Base-by-base conservation (phyloP, 2,888 invertebrate genomes). In the Acrocera orbiculus region DNA sequence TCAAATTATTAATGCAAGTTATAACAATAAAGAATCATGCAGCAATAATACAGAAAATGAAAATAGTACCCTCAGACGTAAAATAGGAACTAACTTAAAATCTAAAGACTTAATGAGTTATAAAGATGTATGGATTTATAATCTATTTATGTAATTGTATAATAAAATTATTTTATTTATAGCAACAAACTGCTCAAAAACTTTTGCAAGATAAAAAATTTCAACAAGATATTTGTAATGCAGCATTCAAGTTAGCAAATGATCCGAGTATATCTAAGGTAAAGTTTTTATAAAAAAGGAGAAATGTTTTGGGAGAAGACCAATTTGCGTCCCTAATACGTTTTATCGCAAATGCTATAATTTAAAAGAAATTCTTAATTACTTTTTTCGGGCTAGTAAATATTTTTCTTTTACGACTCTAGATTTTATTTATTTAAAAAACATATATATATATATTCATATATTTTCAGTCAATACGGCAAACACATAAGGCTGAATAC, bases 1-100 rank as follows among this genome's bases (percentile, higher is more conserved):
- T 1, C 50, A 55, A 38, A 52, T 59, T 9, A 42, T 58, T n/a
- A 53, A 53, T 38, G 56, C 56, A 14, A 56, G 50, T 32, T 51
- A 50, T 40, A 56, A 58, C 10, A 30, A 23, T 27, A 16, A 13
- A 16, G 32, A 23, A n/a, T 14, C 4, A 2, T 20, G 15, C 19
- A 25, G 16, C 20, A 35, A 26, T 16, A 16, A 25, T 5, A 6
- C 11, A n/a, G 24, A 28, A 11, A 10, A 3, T 7, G 25, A 17
- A 19, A 24, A 22, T 5, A 20, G n/a, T 13, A 27, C 30, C 30
- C 37, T 56, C 16, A 42, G 58, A 7, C 50, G 56, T 6, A 56
- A 58, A 37, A 36, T 44, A 11, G 44, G 42, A 11, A 41, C 44
- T 6, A 42, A 43, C 14, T 40, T 45, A 26, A 47, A 46, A 23